Percentiles rank a stretch among this genome's conserved stretches.
Conservation (phyloP, 2,797 vertebrate species). For the Chiloscyllium punctatum region DNA sequence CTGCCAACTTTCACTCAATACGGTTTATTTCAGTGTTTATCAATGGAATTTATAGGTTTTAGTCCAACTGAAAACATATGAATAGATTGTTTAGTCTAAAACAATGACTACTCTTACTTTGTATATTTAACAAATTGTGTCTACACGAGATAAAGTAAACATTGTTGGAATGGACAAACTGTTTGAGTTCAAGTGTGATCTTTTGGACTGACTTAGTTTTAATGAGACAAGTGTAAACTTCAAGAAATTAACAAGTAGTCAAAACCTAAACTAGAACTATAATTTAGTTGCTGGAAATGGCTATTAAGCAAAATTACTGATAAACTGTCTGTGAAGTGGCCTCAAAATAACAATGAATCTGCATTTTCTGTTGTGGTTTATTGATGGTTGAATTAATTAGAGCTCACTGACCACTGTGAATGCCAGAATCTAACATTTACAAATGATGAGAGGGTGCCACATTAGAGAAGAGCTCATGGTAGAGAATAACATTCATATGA, state of each 20-base stretch:
- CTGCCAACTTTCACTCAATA: neutral
- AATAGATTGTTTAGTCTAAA: too few species aligned
- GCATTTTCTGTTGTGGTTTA: neutral
- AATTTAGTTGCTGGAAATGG: neutral
- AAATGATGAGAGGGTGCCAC: neutral
- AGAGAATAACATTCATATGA: neutral
- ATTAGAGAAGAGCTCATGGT: neutral
- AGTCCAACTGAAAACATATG: neutral
- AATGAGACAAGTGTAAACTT: neutral
- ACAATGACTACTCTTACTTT: neutral
- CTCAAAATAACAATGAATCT: neutral
- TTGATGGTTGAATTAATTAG: neutral
- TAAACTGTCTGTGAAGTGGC: neutral
- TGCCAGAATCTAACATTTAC: neutral
- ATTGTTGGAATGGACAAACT: neutral
- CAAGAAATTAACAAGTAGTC: neutral
- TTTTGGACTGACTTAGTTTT: neutral
- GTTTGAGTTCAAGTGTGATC: neutral
- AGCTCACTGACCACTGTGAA: neutral
- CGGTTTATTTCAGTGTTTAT: neutral
- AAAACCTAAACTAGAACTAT: neutral
- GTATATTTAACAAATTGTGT: too few species aligned
- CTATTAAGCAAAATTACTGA: neutral
- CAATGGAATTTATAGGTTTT: neutral
- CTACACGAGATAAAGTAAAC: neutral